phyloP scores from a whole-genome alignment of 1,140 invertebrate genomes.

The Apis florea region DNA sequence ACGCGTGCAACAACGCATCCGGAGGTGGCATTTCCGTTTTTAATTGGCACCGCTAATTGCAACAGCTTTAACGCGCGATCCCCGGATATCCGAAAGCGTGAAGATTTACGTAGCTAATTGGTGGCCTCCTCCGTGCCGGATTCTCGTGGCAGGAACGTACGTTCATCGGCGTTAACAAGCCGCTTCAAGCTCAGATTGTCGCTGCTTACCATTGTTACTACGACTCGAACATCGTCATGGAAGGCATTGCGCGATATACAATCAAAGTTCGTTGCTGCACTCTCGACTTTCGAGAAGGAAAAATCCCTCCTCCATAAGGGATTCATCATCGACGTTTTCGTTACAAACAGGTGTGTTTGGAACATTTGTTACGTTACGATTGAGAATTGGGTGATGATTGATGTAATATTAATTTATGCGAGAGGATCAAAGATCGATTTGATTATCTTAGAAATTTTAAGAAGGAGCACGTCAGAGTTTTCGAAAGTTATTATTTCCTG shows the following conservation, averaged over 20 bases:
- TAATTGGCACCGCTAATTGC: conserved; percentile 61
- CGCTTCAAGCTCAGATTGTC: conserved; percentile 12
- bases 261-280: not conserved
- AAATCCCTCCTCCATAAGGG: not conserved
- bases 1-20: not conserved
- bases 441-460: too few relatives aligned
- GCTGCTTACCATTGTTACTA: conserved; percentile 15
- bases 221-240: too few relatives aligned
- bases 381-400: too few relatives aligned
- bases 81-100: conserved; percentile 42
- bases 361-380: too few relatives aligned
- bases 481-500: too few relatives aligned
- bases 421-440: too few relatives aligned
- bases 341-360: too few relatives aligned
- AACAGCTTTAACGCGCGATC: conserved; percentile 48
- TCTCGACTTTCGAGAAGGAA: conserved; percentile 12
- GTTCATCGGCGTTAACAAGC: conserved; percentile 38
- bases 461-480: too few relatives aligned
- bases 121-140: conserved; percentile 1
- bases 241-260: not conserved
- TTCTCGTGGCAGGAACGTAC: conserved; percentile 6
- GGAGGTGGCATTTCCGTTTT: conserved; percentile 46
- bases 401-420: too few relatives aligned
- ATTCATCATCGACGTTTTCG: not conserved
- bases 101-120: conserved; percentile 61